Evolutionary conservation across 1,140 invertebrate species (phyloP).

Genomic region (Gryllus bimaculatus): DNA sequence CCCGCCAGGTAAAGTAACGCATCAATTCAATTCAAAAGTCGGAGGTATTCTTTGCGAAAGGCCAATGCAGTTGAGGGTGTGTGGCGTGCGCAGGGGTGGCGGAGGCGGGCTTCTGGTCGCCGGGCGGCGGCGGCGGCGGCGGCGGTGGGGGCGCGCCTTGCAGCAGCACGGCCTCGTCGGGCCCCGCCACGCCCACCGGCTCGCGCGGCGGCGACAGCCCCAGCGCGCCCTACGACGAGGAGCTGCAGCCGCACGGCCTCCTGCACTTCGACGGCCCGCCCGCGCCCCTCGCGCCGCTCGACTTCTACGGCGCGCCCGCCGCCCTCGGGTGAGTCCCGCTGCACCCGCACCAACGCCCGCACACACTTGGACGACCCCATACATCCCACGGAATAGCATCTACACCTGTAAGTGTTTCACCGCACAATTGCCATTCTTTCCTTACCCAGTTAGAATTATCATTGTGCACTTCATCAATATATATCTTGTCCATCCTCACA

Average conservation of each 20-base stretch:
- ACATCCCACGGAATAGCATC: not conserved
- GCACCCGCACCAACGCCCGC: no score
- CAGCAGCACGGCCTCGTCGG: slow-evolving; percentile 5
- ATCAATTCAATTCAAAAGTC: no score
- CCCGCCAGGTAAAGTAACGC: no score
- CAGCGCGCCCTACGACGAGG: slow-evolving; percentile 11
- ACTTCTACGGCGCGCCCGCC: not conserved
- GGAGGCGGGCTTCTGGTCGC: not conserved
- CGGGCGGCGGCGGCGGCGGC: not conserved
- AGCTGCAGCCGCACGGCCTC: not conserved
- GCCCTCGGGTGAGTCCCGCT: not conserved
- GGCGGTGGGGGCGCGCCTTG: not conserved
- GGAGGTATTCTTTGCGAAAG: no score
- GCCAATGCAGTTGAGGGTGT: no score
- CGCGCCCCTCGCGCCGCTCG: not conserved
- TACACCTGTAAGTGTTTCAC: not conserved
- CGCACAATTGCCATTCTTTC: not conserved
- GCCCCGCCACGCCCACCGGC: slow-evolving; percentile 13
- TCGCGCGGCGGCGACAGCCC: slow-evolving; percentile 14
- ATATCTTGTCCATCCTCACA: no score
- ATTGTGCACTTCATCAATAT: no score
- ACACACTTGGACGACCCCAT: no score
- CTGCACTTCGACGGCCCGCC: not conserved
- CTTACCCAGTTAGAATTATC: no score
- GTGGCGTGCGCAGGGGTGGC: not conserved